Percentiles rank a stretch among this genome's conserved stretches.
phyloP scores from a whole-genome alignment of 2,888 invertebrate species.

The Lepidocyrtoides sp. region DNA sequence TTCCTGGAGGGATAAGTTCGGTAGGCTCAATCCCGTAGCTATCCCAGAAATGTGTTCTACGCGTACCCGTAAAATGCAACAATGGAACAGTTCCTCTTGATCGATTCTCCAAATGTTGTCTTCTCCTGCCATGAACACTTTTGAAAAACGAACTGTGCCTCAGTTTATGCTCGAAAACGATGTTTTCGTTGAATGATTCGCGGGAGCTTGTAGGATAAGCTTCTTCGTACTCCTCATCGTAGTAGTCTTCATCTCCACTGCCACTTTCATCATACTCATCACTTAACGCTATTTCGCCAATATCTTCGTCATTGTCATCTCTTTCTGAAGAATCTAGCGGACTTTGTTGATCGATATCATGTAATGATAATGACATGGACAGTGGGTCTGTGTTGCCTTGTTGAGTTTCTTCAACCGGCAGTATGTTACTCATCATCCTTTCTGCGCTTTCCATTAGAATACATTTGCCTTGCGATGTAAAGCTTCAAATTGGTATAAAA shows the following conservation, averaged over 20 bases:
- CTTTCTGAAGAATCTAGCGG: background rate
- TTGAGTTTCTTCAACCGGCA: background rate
- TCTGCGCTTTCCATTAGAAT: background rate
- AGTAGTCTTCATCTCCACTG: no score
- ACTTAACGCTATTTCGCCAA: background rate
- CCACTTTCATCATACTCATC: background rate
- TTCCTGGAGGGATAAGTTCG: conserved; percentile 5
- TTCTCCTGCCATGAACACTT: background rate
- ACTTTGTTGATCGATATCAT: background rate
- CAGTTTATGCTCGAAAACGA: conserved; percentile 37
- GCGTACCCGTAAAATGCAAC: conserved; percentile 48
- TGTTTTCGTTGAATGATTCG: background rate
- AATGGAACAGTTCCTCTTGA: background rate
- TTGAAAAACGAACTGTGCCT: conserved; percentile 44
- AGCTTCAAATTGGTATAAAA: no score
- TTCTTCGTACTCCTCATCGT: background rate
- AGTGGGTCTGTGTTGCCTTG: background rate
- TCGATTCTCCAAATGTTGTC: conserved; percentile 13
- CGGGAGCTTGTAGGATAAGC: background rate
- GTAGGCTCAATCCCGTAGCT: conserved; percentile 57
- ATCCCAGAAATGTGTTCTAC: conserved; percentile 89
- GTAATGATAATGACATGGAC: background rate
- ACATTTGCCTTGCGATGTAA: no score
- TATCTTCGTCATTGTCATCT: background rate
- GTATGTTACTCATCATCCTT: background rate